A percentile compares a stretch with the other conserved stretches of the same genome.
Evolutionary conservation across 2,113 vertebrate genomes (phyloP).

Genomic region (Seriola quinqueradiata): DNA sequence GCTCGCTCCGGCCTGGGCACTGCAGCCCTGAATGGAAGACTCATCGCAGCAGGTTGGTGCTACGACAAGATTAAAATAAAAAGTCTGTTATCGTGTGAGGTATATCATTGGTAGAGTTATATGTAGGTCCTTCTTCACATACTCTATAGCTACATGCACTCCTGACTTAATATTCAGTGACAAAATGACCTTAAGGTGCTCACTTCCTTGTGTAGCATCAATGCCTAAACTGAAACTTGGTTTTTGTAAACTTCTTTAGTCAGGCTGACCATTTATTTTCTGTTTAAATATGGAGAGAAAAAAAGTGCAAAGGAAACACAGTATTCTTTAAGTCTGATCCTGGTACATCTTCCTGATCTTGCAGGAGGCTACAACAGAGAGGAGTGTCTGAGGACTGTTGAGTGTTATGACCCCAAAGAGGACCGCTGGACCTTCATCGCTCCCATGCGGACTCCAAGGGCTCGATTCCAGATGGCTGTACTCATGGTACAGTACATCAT

Average conservation of each 20-base stretch:
- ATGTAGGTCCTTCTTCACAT: background rate
- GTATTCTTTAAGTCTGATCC: background rate
- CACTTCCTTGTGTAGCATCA: no score
- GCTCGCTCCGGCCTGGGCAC: conserved; percentile 96
- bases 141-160: no score
- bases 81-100: background rate
- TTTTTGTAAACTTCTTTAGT: no score
- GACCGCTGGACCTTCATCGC: conserved; percentile 95
- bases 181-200: background rate
- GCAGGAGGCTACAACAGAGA: conserved; percentile 98
- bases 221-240: no score
- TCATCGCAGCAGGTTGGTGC: conserved; percentile 93
- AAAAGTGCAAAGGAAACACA: background rate
- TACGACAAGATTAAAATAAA: background rate
- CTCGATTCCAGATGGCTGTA: conserved; percentile 98
- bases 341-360: background rate
- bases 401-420: conserved; percentile 92
- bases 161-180: background rate
- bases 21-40: conserved; percentile 88
- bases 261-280: background rate
- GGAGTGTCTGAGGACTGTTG: conserved; percentile 97
- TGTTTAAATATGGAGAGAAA: background rate
- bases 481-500: conserved; percentile 87
- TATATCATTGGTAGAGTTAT: background rate
- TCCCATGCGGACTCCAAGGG: conserved; percentile 96